A percentile compares a stretch with the other conserved stretches of the same genome.
Evolutionary conservation across 2,113 vertebrate genomes (phyloP).

Genomic region (Puma concolor): DNA sequence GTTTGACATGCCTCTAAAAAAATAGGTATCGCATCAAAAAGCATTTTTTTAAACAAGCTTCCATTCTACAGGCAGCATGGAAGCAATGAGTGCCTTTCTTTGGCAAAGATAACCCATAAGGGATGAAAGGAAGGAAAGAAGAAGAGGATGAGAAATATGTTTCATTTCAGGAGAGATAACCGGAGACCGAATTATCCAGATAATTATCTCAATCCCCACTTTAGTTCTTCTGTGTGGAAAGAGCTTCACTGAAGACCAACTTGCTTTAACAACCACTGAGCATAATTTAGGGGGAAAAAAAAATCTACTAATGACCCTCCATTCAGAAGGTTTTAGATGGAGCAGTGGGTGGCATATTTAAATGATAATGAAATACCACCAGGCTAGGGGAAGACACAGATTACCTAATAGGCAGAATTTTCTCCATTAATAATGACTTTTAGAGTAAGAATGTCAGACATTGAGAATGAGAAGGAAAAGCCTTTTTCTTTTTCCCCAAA

Average conservation of each 20-base stretch:
- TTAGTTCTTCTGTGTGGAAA: neutral
- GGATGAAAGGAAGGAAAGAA: neutral
- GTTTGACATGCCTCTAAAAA: neutral
- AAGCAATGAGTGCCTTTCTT: neutral
- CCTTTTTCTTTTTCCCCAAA: neutral
- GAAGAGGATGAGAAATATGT: neutral
- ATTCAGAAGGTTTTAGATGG: slow-evolving; percentile 66
- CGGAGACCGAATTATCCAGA: slow-evolving; percentile 52
- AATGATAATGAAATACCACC: slow-evolving; percentile 71
- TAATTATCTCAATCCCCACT: slow-evolving; percentile 53
- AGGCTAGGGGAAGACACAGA: slow-evolving; percentile 32
- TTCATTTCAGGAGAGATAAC: slow-evolving; percentile 11
- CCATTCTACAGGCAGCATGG: neutral
- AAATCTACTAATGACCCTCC: slow-evolving; percentile 40
- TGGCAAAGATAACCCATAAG: neutral
- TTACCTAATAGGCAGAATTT: slow-evolving; percentile 28
- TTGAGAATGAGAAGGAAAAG: slow-evolving; percentile 53
- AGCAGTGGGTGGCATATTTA: slow-evolving; percentile 69
- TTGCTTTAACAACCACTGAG: slow-evolving; percentile 42
- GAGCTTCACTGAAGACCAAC: slow-evolving; percentile 11
- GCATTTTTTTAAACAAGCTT: neutral
- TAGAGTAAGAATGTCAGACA: slow-evolving; percentile 64
- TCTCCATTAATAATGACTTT: slow-evolving; percentile 57
- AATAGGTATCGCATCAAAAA: neutral
- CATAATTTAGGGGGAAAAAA: slow-evolving; percentile 58